Conservation (phyloP, 1,140 invertebrate species). For the Megalopta genalis region DNA sequence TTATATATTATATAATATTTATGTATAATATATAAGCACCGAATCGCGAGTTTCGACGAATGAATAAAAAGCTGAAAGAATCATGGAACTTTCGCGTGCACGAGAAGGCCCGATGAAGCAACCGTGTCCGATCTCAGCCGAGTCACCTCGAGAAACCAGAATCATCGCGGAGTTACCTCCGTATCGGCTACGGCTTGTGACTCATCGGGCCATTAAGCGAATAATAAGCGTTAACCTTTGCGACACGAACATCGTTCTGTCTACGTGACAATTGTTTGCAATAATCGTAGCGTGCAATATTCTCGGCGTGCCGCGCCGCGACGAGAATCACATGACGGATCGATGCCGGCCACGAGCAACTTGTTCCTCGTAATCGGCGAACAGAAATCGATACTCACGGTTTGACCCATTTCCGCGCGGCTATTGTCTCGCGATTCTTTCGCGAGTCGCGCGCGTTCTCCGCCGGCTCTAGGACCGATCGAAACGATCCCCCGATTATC, state of each 20-base stretch:
- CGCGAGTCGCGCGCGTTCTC: background rate
- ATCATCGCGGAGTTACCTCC: background rate
- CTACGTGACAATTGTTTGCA: slow-evolving; percentile 19
- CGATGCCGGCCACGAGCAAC: slow-evolving; percentile 5
- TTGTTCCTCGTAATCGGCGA: slow-evolving; percentile 1
- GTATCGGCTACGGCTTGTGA: background rate
- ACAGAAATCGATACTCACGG: background rate
- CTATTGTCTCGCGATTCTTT: slow-evolving; percentile 21
- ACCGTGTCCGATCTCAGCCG: background rate
- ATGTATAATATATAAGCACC: too few species aligned
- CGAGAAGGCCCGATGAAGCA: too few species aligned
- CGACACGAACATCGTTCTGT: background rate
- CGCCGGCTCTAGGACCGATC: background rate
- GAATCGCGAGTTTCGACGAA: too few species aligned
- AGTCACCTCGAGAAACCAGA: slow-evolving; percentile 11
- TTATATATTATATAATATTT: too few species aligned
- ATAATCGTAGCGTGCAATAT: background rate
- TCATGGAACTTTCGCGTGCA: background rate
- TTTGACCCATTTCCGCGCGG: slow-evolving; percentile 1
- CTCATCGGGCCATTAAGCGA: slow-evolving; percentile 12
- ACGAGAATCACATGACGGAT: background rate
- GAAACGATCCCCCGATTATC: slow-evolving; percentile 36
- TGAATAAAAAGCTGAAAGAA: too few species aligned
- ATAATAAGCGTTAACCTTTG: slow-evolving; percentile 23
- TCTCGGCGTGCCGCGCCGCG: background rate